phyloP scores from a whole-genome alignment of 2,797 vertebrate species.

The Tachyglossus aculeatus region DNA sequence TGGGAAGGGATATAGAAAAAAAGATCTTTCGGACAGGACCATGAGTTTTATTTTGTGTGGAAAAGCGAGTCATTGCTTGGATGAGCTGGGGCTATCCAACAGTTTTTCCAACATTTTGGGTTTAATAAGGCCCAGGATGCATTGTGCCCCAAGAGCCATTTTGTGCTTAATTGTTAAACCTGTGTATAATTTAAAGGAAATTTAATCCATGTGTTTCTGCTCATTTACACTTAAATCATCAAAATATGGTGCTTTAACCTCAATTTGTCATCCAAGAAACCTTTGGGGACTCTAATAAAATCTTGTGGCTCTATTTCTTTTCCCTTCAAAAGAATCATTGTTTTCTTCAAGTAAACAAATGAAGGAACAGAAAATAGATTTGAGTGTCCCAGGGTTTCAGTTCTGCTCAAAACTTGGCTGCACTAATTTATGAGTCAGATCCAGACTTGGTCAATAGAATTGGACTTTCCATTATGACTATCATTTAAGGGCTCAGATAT shows the following conservation, averaged over 20 bases:
- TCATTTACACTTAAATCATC: constrained; percentile 48
- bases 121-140: constrained; percentile 13
- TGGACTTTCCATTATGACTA: no score
- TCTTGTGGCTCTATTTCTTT: not conserved
- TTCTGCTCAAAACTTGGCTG: no score
- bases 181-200: constrained; percentile 17
- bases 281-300: constrained; percentile 25
- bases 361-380: not conserved
- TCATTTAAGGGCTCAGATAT: no score
- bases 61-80: not conserved
- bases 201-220: constrained; percentile 35
- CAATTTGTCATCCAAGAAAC: constrained; percentile 51
- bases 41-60: not conserved
- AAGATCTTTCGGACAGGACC: no score
- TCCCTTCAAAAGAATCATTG: not conserved
- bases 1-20: not conserved
- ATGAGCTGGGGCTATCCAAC: not conserved
- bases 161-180: constrained; percentile 40
- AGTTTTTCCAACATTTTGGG: not conserved
- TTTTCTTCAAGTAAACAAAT: constrained; percentile 1
- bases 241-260: constrained; percentile 41
- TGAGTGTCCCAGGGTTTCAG: not conserved
- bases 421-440: no score
- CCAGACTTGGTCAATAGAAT: no score
- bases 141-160: constrained; percentile 6